These are phyloP conservation scores for Chrysoperla carnea DNA, from an alignment of 1,140 invertebrate species.

Conservation along the genomic window DNA sequence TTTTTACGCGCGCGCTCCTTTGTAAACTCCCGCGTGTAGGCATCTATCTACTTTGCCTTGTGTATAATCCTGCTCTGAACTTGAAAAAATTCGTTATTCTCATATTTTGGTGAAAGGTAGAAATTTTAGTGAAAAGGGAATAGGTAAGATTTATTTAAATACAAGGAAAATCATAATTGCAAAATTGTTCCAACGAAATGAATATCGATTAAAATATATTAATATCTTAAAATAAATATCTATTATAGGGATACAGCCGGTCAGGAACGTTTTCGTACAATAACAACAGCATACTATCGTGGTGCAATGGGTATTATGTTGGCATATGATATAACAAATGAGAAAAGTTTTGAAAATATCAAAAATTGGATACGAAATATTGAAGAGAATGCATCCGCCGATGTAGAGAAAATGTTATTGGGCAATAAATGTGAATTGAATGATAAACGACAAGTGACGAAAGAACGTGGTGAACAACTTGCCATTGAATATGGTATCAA, in stretches of 20 bases:
- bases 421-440: slow-evolving; percentile 90
- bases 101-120: too few species aligned
- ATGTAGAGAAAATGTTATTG: slow-evolving; percentile 90
- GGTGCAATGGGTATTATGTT: slow-evolving; percentile 99
- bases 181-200: too few species aligned
- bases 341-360: slow-evolving; percentile 97
- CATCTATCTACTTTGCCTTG: too few species aligned
- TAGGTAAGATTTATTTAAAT: too few species aligned
- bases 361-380: slow-evolving; percentile 98
- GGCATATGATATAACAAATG: slow-evolving; percentile 96
- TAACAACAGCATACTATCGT: slow-evolving; percentile 95
- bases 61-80: too few species aligned
- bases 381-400: slow-evolving; percentile 86
- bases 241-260: slow-evolving; percentile 80
- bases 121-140: too few species aligned
- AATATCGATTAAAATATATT: too few species aligned
- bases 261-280: slow-evolving; percentile 92
- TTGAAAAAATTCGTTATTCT: too few species aligned
- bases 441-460: slow-evolving; percentile 73
- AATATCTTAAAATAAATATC: too few species aligned
- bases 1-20: too few species aligned
- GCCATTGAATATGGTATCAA: slow-evolving; percentile 83
- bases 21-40: too few species aligned
- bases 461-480: slow-evolving; percentile 52
- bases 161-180: too few species aligned